These are phyloP conservation scores for Apeltes quadracus DNA, from an alignment of 2,113 vertebrate genomes.

Conservation along the genomic window DNA sequence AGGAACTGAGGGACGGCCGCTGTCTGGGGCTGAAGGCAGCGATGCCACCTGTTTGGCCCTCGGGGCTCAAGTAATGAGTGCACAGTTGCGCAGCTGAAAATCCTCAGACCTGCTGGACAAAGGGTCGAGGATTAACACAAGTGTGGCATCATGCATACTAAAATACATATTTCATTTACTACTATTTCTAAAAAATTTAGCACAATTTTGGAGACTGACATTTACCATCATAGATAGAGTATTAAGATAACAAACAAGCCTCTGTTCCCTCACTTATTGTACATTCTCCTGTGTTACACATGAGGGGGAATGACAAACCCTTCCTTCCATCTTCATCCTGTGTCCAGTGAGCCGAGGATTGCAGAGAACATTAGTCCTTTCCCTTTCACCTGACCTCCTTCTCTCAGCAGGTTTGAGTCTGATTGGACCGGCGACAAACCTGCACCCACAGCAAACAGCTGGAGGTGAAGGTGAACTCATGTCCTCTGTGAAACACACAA, in stretches of 20 bases:
- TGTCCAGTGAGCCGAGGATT: conserved; percentile 23
- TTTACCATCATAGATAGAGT: background rate
- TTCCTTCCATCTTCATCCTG: conserved; percentile 13
- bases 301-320: background rate
- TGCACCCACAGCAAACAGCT: conserved; percentile 68
- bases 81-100: conserved; percentile 38
- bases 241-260: background rate
- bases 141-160: background rate
- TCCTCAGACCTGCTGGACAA: conserved; percentile 5
- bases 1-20: conserved; percentile 39
- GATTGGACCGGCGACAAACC: conserved; percentile 54
- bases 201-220: background rate
- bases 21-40: conserved; percentile 21
- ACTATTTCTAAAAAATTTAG: background rate
- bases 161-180: background rate
- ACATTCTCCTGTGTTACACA: conserved; percentile 2
- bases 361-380: conserved; percentile 26
- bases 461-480: conserved; percentile 48
- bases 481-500: conserved; percentile 30
- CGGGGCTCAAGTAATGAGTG: conserved; percentile 17
- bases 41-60: conserved; percentile 51
- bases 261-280: background rate
- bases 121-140: background rate
- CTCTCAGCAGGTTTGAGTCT: conserved; percentile 40
- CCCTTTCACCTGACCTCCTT: conserved; percentile 41